Evolutionary conservation across 2,113 vertebrate species (phyloP).

Genomic region (Mormyrus iriodes): DNA sequence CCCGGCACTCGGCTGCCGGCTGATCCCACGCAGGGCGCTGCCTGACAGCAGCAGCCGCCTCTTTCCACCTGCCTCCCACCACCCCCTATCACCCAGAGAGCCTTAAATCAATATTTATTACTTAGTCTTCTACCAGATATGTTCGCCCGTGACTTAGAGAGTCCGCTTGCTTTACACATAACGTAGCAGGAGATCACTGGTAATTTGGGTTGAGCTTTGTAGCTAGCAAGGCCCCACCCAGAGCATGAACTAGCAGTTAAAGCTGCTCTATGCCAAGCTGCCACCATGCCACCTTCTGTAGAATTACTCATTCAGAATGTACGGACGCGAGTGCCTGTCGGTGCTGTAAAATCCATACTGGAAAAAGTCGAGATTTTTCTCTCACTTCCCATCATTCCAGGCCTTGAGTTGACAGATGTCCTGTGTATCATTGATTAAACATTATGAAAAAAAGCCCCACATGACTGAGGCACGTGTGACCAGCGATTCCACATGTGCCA

Average conservation of each 20-base stretch:
- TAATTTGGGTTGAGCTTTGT: neutral
- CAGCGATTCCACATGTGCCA: neutral
- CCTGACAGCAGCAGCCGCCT: neutral
- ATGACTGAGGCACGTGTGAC: neutral
- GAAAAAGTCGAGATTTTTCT: neutral
- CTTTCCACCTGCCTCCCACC: neutral
- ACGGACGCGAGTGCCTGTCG: neutral
- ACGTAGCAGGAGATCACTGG: neutral
- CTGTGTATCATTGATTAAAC: neutral
- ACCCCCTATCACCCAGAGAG: neutral
- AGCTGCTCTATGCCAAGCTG: neutral
- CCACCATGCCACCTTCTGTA: neutral
- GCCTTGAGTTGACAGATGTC: neutral
- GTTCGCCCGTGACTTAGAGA: neutral
- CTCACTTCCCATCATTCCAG: neutral
- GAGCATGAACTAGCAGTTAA: neutral
- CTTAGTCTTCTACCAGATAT: neutral
- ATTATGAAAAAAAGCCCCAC: neutral
- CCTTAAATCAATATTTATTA: conserved; percentile 21
- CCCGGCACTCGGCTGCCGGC: neutral
- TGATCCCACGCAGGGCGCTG: neutral
- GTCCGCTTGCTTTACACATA: neutral
- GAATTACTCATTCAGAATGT: neutral
- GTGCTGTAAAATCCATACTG: neutral
- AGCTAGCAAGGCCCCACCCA: neutral